Evolutionary conservation across 2,113 vertebrate species (phyloP).

Genomic region (Eudyptes chrysolophus): DNA sequence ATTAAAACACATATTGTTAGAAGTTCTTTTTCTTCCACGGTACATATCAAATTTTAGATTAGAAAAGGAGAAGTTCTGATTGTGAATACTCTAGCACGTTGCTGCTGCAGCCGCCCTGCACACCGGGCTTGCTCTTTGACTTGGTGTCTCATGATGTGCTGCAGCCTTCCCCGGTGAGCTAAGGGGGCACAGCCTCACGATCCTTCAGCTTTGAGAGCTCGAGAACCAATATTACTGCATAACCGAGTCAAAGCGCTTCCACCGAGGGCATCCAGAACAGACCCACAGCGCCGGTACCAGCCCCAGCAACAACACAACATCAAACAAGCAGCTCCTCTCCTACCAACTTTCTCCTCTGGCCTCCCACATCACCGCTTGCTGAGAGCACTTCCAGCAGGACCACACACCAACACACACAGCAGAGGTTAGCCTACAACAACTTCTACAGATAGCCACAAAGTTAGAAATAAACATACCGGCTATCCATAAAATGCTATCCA

Average conservation of each 20-base stretch:
- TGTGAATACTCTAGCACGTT: fast-evolving
- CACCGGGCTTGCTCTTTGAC: not conserved
- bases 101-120: fast-evolving
- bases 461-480: not conserved
- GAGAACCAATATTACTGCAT: not conserved
- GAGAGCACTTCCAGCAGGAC: not conserved
- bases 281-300: fast-evolving
- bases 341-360: not conserved
- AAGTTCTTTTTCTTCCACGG: not conserved
- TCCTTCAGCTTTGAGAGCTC: not conserved
- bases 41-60: not conserved
- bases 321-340: not conserved
- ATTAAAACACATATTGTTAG: not conserved
- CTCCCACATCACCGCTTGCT: not conserved
- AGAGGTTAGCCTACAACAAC: not conserved
- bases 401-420: not conserved
- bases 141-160: fast-evolving
- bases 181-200: not conserved
- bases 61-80: too few species aligned
- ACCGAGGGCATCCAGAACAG: not conserved
- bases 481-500: not conserved
- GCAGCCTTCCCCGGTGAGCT: not conserved
- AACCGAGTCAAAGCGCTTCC: not conserved
- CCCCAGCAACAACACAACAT: not conserved
- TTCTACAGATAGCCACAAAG: not conserved